Base-by-base conservation (phyloP, 2,113 vertebrate species). In the Excalfactoria chinensis region DNA sequence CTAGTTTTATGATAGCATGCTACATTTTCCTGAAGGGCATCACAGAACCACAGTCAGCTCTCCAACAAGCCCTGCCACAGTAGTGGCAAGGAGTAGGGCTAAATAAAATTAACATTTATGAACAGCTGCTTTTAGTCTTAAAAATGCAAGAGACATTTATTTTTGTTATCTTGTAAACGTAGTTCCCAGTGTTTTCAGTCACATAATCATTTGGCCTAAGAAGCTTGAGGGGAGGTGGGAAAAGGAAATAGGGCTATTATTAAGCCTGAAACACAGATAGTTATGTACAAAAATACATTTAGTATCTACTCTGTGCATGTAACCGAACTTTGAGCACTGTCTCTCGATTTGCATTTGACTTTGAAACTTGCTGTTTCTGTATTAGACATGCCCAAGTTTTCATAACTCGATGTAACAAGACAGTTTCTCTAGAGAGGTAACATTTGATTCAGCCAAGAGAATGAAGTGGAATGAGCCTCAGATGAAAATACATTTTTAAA, bases 91-190 rank as follows among this genome's bases (percentile, higher is more conserved):
- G 63, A 59, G 25, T 0, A 0, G 23, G 49, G 67, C 21, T 28
- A 44, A 82, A 71, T 46, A 44, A 68, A 67, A 44, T 17, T 58
- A 64, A 10, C 12, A 2, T 25, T 70, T 87, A 17, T 26, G 28
- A 43, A 20, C 63, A 74, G 9, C 28, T 63, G 43, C 34, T 85
- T 84, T 88, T 86, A 32, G 51, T 84, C 32, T 88, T 73, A 70
- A 1, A 84, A 90, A 73, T 37, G 49, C 35, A 73, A 62, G 13
- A 80, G 11, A 34, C 5, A 5, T 58, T 51, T 53, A 34, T 49
- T 88, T 86, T 74, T 63, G 21, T 32, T 78, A 1, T 14, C 41
- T 81, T 22, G 20, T 21, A 78, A 53, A 66, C 43, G 26, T 59
- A 6, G 19, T 34, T 77, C 37, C 8, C 13, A 41, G 1, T 86